These are phyloP conservation scores for Cataglyphis livida DNA, from an alignment of 2,888 invertebrate genomes.

Conservation along the genomic window DNA sequence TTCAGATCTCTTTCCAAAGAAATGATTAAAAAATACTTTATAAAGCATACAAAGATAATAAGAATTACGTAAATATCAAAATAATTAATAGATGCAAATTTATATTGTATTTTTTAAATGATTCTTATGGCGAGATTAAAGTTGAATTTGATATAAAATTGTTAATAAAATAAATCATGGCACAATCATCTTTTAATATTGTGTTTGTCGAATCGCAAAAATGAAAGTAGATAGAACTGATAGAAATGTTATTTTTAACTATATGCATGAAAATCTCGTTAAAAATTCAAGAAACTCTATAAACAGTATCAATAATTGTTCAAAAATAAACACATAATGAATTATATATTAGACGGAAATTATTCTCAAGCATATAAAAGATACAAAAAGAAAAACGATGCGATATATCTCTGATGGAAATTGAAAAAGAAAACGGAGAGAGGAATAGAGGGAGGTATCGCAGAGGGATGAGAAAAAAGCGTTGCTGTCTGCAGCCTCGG, in stretches of 20 bases:
- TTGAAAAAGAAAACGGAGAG: conserved; percentile 71
- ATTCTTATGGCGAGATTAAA: not conserved
- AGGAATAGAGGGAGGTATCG: conserved; percentile 65
- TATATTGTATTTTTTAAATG: not conserved
- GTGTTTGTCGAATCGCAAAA: not conserved
- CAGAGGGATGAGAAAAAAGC: conserved; percentile 76
- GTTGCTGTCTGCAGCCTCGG: conserved; percentile 80
- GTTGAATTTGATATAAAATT: not conserved
- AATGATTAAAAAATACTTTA: conserved; percentile 18
- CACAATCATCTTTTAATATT: not conserved
- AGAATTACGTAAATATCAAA: not conserved
- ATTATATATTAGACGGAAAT: conserved; percentile 33
- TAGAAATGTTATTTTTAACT: not conserved
- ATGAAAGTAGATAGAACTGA: not conserved
- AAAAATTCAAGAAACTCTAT: not conserved
- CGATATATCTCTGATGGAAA: conserved; percentile 72
- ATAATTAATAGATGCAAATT: not conserved
- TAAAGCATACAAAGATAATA: conserved; percentile 1
- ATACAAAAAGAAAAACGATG: conserved; percentile 57
- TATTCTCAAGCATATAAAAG: conserved; percentile 44
- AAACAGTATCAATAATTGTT: conserved; percentile 3
- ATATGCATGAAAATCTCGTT: not conserved
- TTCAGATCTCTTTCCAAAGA: conserved; percentile 67
- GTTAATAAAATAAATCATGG: not conserved
- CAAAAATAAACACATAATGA: conserved; percentile 19